Base-by-base conservation (phyloP, 2,797 vertebrate genomes). In the Aselliscus stoliczkanus region DNA sequence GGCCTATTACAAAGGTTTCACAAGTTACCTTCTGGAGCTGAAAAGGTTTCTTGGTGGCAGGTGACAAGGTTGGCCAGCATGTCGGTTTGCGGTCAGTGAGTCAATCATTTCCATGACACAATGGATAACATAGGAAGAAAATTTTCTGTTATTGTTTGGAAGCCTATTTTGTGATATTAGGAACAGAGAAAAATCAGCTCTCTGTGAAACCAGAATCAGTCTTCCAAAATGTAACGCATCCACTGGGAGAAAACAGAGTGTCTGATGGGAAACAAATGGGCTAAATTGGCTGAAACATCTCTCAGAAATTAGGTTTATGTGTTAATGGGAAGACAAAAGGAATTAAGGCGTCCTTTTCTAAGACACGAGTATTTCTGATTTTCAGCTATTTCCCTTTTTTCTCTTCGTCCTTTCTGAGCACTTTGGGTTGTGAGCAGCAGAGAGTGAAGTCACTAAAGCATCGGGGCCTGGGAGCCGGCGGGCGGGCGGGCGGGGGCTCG, bases 111-210 rank as follows among this genome's bases (percentile, higher is more conserved):
- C 39, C 62, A 52, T 13, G 37, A 47, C 37, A 86, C 85, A 79
- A 60, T 52, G 69, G 27, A 34, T 69, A 79, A 62, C 31, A 39
- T 13, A 42, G 37, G 58, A 91, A 77, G 81, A 56, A 65, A 79
- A 8, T 84, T 67, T 89, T 80, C 54, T 92, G 90, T 95, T 70
- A 82, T 95, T 70, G 72, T 54, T 27, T 65, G 70, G 67, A 67
- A 92, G 37, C 12, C 42, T 88, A 58, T 67, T 85, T 54, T 81
- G 29, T 94, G 77, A 90, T 54, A 95, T 52, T 84, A 52, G 56
- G 70, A 95, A 96, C 67, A 95, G 81, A 97, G 93, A 50, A 58
- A 93, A 93, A 92, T 34, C 91, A 69, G n/a, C 23, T 94, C 81
- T 80, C 72, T 4, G 8, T 80, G 82, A 79, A 85, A 64, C 14